Conservation (phyloP, 2,888 invertebrate genomes). For the Ernsta delagoae region DNA sequence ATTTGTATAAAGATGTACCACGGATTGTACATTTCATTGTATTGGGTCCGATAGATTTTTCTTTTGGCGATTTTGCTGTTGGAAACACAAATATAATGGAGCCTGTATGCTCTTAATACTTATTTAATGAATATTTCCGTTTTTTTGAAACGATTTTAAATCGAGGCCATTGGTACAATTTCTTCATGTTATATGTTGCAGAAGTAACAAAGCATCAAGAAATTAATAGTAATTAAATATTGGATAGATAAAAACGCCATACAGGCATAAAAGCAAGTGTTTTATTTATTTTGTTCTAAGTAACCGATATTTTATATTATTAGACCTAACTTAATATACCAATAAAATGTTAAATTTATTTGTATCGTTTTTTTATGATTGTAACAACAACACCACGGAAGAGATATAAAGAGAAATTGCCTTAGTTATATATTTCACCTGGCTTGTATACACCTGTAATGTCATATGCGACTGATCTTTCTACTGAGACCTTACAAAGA, state of each 20-base stretch:
- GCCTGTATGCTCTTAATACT: slow-evolving; percentile 18
- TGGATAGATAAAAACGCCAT: slow-evolving; percentile 65
- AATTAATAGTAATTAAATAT: slow-evolving; percentile 61
- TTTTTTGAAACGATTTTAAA: slow-evolving; percentile 69
- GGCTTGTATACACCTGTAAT: too few relatives aligned
- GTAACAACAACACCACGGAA: too few relatives aligned
- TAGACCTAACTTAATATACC: slow-evolving; percentile 42
- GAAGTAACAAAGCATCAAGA: slow-evolving; percentile 76
- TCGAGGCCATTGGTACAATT: slow-evolving; percentile 80
- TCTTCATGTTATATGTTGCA: slow-evolving; percentile 77
- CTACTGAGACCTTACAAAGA: too few relatives aligned
- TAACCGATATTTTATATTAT: slow-evolving; percentile 79
- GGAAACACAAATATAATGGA: neutral
- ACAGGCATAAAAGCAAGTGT: slow-evolving; percentile 76
- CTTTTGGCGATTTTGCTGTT: slow-evolving; percentile 21
- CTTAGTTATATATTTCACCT: too few relatives aligned
- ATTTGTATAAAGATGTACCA: slow-evolving; percentile 56
- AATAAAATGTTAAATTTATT: slow-evolving; percentile 33
- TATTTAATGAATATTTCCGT: too few relatives aligned
- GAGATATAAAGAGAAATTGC: too few relatives aligned
- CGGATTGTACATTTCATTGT: slow-evolving; percentile 81
- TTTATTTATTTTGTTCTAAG: slow-evolving; percentile 83
- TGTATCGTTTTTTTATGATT: slow-evolving; percentile 9
- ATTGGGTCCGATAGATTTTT: slow-evolving; percentile 65
- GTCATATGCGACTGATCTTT: too few relatives aligned